A percentile compares a stretch with the other conserved stretches of the same genome.
Evolutionary conservation across 2,797 vertebrate species (phyloP).

Genomic region (Sebastiscus albofasciatus): DNA sequence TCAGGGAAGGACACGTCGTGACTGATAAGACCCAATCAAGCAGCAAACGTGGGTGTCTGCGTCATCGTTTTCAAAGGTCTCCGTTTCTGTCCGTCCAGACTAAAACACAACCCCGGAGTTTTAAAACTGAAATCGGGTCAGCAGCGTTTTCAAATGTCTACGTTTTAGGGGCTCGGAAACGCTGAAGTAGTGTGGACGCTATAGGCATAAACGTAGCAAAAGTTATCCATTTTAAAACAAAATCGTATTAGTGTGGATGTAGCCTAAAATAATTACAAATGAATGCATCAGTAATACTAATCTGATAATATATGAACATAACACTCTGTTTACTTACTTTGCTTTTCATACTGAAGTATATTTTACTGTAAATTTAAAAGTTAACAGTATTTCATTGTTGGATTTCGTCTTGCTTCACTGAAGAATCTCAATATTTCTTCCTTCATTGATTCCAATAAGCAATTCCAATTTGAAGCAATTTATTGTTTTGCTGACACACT

Average conservation of each 20-base stretch:
- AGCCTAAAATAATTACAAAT: fast-evolving
- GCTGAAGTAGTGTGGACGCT: too few relatives aligned
- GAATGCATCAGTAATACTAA: background rate
- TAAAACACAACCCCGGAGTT: too few relatives aligned
- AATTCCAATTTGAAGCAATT: slow-evolving; percentile 8
- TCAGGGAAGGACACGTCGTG: too few relatives aligned
- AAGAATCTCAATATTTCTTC: background rate
- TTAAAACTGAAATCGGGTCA: too few relatives aligned
- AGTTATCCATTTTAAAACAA: too few relatives aligned
- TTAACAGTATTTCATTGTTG: background rate
- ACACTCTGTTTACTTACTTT: background rate
- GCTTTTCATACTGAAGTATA: background rate
- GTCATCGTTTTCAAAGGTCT: too few relatives aligned
- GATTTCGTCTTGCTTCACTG: background rate
- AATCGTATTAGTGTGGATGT: background rate
- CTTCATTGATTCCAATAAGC: slow-evolving; percentile 10
- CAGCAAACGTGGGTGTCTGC: too few relatives aligned
- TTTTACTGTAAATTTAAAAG: background rate
- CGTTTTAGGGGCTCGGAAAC: too few relatives aligned
- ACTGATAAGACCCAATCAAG: too few relatives aligned
- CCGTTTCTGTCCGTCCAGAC: too few relatives aligned
- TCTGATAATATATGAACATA: background rate
- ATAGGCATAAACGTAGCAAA: too few relatives aligned
- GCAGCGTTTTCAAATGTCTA: too few relatives aligned
- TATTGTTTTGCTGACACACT: slow-evolving; percentile 12